Base-by-base conservation (phyloP, 2,113 vertebrate species). In the Sarotherodon lohbergeri region DNA sequence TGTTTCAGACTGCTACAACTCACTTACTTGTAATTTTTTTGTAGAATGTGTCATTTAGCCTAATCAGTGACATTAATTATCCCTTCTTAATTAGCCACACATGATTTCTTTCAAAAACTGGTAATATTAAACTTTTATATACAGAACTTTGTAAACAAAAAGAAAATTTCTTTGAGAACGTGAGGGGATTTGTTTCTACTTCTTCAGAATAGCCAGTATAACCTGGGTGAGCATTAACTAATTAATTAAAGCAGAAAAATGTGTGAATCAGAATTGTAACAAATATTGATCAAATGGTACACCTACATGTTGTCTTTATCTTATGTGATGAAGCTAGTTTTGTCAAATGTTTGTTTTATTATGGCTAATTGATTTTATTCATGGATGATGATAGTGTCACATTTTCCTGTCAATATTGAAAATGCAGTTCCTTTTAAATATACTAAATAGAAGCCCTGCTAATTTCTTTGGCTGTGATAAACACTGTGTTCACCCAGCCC, bases 381-480 rank as follows among this genome's bases (percentile, higher is more conserved):
- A 14, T 50, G n/a, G 19, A 48, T 29, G 36, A 29, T 68, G 56
- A 13, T 71, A 84, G 56, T 81, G 39, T 46, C 85, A 88, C 83
- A 82, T 80, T 79, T 83, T 82, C 78, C 59, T 89, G 83, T 79
- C 29, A 82, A 83, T 86, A 12, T 80, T 27, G 22, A 86, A 92
- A 85, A 85, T 41, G 34, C 27, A 7, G 19, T 83, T 92, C 85
- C 16, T 89, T 92, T 54, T 43, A 24, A 89, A 80, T 84, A 32
- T 82, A 24, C 4, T 22, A 39, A 68, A 59, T 84, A 57, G 54
- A 83, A 81, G 79, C 61, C 83, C 86, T 81, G 56, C 39, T 85
- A 81, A 79, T 89, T 61, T 81, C 50, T 89, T 86, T 92, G 85
- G 81, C 88, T 93, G 43, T 80, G 84, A 86, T 83, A 59, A 85